Percentiles rank a stretch among this genome's conserved stretches.
Conservation (phyloP, 2,797 vertebrate species). For the Gadopsis marmoratus region DNA sequence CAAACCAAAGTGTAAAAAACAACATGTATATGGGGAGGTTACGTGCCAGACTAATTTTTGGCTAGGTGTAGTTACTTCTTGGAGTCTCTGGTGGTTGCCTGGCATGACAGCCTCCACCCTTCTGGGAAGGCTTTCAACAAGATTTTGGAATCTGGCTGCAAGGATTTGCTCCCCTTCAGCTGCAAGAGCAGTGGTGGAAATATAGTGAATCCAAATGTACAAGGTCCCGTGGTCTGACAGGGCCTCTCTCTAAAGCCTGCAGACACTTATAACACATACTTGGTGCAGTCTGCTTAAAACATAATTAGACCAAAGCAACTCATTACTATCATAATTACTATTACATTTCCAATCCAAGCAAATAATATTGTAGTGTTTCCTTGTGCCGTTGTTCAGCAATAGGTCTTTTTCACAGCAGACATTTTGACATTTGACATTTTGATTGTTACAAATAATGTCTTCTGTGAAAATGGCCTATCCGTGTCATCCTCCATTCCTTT, state of each 20-base stretch:
- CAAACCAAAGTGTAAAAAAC: neutral
- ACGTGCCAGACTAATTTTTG: neutral
- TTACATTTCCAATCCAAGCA: neutral
- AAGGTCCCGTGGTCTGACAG: neutral
- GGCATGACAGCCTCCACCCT: neutral
- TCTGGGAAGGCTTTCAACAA: neutral
- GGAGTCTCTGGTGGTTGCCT: neutral
- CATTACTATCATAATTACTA: neutral
- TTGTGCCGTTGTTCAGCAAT: neutral
- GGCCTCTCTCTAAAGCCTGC: neutral
- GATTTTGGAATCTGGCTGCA: neutral
- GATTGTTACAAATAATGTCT: neutral
- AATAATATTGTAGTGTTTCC: no score
- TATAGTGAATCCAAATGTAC: no score
- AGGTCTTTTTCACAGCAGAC: neutral
- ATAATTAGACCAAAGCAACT: neutral
- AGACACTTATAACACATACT: neutral
- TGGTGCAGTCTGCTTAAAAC: neutral
- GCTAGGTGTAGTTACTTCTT: neutral
- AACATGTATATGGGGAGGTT: no score
- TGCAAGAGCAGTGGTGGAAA: no score
- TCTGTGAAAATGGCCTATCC: neutral
- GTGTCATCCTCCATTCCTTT: neutral
- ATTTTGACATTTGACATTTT: neutral
- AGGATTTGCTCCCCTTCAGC: no score